Conservation (phyloP, 1,140 invertebrate genomes). For the Marisa cornuarietis region DNA sequence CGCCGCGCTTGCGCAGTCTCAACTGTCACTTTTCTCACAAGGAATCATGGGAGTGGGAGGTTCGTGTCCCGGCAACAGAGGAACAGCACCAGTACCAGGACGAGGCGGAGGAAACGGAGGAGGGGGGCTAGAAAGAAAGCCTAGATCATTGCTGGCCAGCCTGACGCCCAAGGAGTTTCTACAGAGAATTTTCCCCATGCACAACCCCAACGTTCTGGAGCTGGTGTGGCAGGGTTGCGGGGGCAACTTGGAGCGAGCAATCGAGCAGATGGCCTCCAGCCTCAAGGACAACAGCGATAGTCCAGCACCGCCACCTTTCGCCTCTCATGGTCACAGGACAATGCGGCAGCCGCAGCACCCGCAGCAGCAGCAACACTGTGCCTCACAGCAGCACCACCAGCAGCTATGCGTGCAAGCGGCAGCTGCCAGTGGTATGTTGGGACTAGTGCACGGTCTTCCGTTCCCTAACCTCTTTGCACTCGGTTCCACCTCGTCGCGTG, state of each 20-base stretch:
- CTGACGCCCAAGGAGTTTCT: slow-evolving; percentile 43
- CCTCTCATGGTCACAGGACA: not conserved
- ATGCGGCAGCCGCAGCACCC: not conserved
- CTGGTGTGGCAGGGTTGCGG: slow-evolving; percentile 53
- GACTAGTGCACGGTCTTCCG: not conserved
- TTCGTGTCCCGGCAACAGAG: slow-evolving; percentile 54
- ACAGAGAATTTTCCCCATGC: slow-evolving; percentile 44
- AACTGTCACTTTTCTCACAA: not conserved
- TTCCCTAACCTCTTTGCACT: not conserved
- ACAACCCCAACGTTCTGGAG: slow-evolving; percentile 49
- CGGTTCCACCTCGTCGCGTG: not conserved
- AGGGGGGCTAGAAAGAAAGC: slow-evolving; percentile 23
- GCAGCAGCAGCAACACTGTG: slow-evolving; percentile 3
- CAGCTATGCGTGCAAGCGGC: slow-evolving; percentile 14
- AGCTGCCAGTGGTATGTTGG: slow-evolving; percentile 8
- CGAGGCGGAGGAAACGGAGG: slow-evolving; percentile 44
- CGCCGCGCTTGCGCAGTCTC: not conserved
- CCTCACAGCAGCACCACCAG: slow-evolving; percentile 5
- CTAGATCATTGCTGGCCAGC: slow-evolving; percentile 24
- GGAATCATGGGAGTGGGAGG: too few species aligned
- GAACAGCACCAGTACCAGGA: slow-evolving; percentile 65
- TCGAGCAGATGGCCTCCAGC: slow-evolving; percentile 45
- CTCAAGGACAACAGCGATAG: slow-evolving; percentile 18
- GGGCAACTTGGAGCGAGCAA: slow-evolving; percentile 45
- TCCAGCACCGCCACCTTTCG: not conserved